Percentiles rank a stretch among this genome's conserved stretches.
phyloP scores from a whole-genome alignment of 2,888 invertebrate genomes.

The Ceratothoa steindachneri region DNA sequence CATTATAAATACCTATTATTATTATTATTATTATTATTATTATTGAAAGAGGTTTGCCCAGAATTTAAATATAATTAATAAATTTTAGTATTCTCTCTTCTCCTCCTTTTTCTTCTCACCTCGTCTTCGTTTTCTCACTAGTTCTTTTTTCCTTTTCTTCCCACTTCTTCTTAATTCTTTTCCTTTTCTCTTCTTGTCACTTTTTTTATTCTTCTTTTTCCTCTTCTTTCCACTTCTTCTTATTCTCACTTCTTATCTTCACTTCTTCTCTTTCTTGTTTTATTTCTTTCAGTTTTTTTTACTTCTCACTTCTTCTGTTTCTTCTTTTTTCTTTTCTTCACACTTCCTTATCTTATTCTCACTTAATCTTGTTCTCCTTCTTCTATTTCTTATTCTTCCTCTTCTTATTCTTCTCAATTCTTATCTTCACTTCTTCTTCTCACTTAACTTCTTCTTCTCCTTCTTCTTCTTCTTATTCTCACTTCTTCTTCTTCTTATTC shows the following conservation, averaged over 20 bases:
- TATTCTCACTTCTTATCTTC: not conserved
- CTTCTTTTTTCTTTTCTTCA: not conserved
- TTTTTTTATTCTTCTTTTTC: not conserved
- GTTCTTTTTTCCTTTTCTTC: not conserved
- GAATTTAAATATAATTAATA: no score
- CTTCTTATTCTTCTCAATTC: no score
- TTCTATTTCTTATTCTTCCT: no score
- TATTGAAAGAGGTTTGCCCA: no score
- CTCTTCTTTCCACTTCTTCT: not conserved
- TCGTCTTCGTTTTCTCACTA: not conserved
- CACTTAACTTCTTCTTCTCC: no score
- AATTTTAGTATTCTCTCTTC: not conserved
- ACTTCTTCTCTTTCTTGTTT: not conserved
- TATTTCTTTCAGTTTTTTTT: not conserved
- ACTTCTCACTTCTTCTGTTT: not conserved
- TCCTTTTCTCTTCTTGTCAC: not conserved
- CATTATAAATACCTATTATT: no score
- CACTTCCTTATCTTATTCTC: no score
- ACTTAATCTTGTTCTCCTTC: no score
- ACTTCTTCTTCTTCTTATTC: no score
- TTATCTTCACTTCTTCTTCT: no score
- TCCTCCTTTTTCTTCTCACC: not conserved
- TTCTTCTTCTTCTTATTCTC: no score
- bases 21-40: no score
- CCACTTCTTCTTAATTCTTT: not conserved